A percentile compares a stretch with the other conserved stretches of the same genome.
Evolutionary conservation across 1,140 invertebrate species (phyloP).

Genomic region (Aphaenogaster floridana): DNA sequence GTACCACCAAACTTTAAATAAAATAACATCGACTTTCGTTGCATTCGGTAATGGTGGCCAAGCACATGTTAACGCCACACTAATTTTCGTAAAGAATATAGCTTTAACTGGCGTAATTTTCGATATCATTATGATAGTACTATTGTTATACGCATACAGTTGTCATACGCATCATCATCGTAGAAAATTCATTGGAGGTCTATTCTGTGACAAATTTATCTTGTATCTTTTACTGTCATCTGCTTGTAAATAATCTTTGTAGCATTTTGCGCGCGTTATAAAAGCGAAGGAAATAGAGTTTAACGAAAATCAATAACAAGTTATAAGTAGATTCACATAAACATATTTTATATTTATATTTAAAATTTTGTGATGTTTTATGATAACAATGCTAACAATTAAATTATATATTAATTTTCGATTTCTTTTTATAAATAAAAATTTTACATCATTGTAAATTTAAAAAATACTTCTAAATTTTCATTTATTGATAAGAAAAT

Average conservation of each 20-base stretch:
- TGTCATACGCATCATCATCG: neutral
- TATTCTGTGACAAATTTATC: neutral
- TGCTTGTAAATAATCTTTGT: neutral
- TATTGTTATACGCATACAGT: too few species aligned
- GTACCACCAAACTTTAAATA: conserved; percentile 12
- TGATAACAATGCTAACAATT: neutral
- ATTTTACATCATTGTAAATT: conserved; percentile 8
- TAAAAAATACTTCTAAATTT: neutral
- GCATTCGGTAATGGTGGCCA: conserved; percentile 24
- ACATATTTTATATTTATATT: neutral
- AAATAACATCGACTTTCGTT: neutral
- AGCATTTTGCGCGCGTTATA: neutral
- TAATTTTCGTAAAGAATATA: conserved; percentile 17
- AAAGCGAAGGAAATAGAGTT: neutral
- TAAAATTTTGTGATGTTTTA: neutral
- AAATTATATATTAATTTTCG: neutral
- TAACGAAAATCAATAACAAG: neutral
- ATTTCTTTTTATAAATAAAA: neutral
- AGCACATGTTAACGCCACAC: conserved; percentile 22
- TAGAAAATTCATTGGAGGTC: neutral
- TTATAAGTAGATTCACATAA: neutral
- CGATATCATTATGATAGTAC: neutral
- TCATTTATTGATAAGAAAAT: neutral
- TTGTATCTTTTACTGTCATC: neutral
- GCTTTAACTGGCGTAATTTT: conserved; percentile 33